Conservation (phyloP, 2,888 invertebrate species). For the Sphaerophoria rueppellii region DNA sequence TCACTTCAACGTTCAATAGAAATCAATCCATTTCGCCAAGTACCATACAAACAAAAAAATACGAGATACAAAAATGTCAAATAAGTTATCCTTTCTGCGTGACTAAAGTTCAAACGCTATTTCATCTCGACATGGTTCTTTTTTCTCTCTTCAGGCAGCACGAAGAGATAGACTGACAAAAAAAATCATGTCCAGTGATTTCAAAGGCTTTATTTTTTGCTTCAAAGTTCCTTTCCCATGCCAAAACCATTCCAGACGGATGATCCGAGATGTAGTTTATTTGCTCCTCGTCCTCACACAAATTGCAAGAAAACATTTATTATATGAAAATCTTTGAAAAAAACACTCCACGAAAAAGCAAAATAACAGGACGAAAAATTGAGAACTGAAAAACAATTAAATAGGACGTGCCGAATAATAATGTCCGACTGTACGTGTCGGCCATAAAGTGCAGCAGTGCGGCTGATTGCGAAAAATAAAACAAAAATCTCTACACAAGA, state of each 20-base stretch:
- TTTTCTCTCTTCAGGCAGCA: not conserved
- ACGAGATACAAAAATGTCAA: slow-evolving; percentile 25
- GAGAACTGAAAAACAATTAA: slow-evolving; percentile 73
- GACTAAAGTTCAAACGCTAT: slow-evolving; percentile 59
- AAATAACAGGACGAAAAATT: slow-evolving; percentile 56
- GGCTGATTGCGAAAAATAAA: slow-evolving; percentile 69
- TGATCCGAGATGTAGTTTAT: slow-evolving; percentile 61
- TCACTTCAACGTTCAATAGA: slow-evolving; percentile 36
- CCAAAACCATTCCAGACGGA: slow-evolving; percentile 41
- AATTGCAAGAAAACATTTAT: slow-evolving; percentile 58
- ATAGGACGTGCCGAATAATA: slow-evolving; percentile 72
- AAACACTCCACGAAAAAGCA: slow-evolving; percentile 22
- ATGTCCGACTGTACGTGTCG: slow-evolving; percentile 70
- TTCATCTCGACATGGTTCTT: not conserved
- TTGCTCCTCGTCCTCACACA: slow-evolving; percentile 40
- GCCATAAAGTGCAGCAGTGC: slow-evolving; percentile 73
- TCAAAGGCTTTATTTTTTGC: slow-evolving; percentile 12
- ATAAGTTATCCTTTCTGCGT: slow-evolving; percentile 65
- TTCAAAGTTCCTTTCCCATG: not conserved
- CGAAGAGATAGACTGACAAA: not conserved
- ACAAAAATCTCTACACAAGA: not conserved
- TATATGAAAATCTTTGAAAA: slow-evolving; percentile 42
- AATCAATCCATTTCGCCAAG: slow-evolving; percentile 42
- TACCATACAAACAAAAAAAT: slow-evolving; percentile 1
- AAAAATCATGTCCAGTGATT: slow-evolving; percentile 38